phyloP scores from a whole-genome alignment of 2,888 invertebrate species.

The Pyrrhia umbra region DNA sequence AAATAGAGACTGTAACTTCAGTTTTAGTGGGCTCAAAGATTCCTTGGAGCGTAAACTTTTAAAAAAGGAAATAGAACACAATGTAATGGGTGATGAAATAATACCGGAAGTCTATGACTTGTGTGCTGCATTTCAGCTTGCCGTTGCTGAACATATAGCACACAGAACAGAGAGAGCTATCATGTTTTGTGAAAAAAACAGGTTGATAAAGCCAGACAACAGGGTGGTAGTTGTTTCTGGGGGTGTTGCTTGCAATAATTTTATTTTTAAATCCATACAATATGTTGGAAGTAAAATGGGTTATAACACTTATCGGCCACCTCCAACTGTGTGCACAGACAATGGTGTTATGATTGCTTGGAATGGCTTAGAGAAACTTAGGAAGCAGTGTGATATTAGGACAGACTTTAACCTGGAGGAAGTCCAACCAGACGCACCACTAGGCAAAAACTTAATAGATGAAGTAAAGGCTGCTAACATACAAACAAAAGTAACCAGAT shows the following conservation, averaged over 20 bases:
- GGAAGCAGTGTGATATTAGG: slow-evolving; percentile 78
- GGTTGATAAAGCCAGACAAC: slow-evolving; percentile 88
- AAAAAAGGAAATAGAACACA: slow-evolving; percentile 90
- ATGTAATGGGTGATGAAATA: slow-evolving; percentile 91
- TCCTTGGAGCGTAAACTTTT: slow-evolving; percentile 88
- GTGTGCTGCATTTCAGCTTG: slow-evolving; percentile 95
- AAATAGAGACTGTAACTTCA: slow-evolving; percentile 96
- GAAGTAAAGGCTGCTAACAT: slow-evolving; percentile 90
- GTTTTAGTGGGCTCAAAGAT: slow-evolving; percentile 95
- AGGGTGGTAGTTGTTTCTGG: slow-evolving; percentile 96
- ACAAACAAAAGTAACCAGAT: slow-evolving; percentile 76
- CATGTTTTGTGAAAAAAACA: slow-evolving; percentile 91
- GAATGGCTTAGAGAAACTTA: slow-evolving; percentile 97
- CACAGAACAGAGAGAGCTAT: slow-evolving; percentile 96
- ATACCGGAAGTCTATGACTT: slow-evolving; percentile 94
- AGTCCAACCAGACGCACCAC: slow-evolving; percentile 90
- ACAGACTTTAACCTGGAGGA: slow-evolving; percentile 91
- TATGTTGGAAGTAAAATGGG: slow-evolving; percentile 92
- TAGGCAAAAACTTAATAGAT: slow-evolving; percentile 91
- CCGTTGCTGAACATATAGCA: slow-evolving; percentile 94
- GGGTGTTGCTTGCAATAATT: slow-evolving; percentile 98
- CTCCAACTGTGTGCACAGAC: slow-evolving; percentile 97
- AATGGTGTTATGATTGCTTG: slow-evolving; percentile 99
- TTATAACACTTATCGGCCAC: slow-evolving; percentile 93
- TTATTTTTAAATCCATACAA: slow-evolving; percentile 93